phyloP scores from a whole-genome alignment of 2,797 vertebrate genomes.

The Babyrousa celebensis region DNA sequence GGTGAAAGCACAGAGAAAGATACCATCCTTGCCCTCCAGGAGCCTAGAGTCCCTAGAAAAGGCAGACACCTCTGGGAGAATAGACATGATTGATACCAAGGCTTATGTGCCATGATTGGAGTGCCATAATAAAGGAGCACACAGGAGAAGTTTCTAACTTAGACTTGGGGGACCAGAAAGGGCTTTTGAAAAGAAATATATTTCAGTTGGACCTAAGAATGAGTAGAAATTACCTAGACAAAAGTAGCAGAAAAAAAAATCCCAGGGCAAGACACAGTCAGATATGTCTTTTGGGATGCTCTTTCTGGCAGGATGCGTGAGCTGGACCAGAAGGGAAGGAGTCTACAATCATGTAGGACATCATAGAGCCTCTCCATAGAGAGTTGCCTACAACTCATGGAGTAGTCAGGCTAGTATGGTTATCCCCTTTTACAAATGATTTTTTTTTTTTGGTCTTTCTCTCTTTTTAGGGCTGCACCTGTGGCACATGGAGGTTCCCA shows the following conservation, averaged over 20 bases:
- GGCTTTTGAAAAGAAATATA: background rate
- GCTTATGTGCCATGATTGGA: background rate
- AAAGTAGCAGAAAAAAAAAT: background rate
- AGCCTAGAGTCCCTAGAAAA: background rate
- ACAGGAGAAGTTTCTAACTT: background rate
- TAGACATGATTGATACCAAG: background rate
- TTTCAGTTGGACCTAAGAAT: background rate
- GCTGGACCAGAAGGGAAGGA: background rate
- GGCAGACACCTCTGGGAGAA: background rate
- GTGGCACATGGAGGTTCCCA: no score
- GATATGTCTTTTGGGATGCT: background rate
- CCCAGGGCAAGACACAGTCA: background rate
- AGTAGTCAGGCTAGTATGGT: background rate
- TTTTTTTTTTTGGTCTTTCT: no score
- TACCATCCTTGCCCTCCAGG: rapidly evolving
- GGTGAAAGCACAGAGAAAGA: background rate
- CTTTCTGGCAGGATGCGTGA: background rate
- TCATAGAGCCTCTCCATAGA: background rate
- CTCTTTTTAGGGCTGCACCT: no score
- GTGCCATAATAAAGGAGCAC: background rate
- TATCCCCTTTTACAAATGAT: background rate
- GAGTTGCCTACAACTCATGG: background rate
- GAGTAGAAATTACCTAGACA: background rate
- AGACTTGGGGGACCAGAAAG: background rate
- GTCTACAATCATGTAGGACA: background rate